Evolutionary conservation across 2,888 invertebrate genomes (phyloP), one percentile per base, ranked within the genome.

Genomic region (Syrista parreyssii): DNA sequence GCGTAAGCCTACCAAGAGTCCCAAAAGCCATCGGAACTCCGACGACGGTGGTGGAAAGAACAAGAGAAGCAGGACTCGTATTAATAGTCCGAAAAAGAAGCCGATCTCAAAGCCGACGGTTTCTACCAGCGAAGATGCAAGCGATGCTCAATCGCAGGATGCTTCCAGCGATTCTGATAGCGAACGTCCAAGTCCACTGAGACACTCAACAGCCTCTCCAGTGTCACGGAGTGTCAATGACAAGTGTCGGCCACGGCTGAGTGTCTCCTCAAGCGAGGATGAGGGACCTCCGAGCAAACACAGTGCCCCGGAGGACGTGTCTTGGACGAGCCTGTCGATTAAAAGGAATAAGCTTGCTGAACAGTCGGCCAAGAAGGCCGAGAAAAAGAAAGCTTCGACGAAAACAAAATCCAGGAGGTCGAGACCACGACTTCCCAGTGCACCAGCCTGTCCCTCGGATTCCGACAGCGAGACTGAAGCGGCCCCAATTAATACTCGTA

Each of bases 1-100:
- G 11, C 92, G 93, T 3, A 94, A 93, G 84, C 86, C 90, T 31
- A 91, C 92, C 1, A 89, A 90, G 77, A 89, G 89, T 69, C 89
- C 90, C 0, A 90, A 90, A 76, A 82, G 79, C 82, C 83, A 85
- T 33, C 82, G 87, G 32, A 83, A 87, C 30, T 79, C 87, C 6
- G 84, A 86, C 0, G 88, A 89, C 34, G 79, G 33, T 33, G 84
- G 84, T 1, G 74, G 88, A 84, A 68, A 79, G 73, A 78, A 11
- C 76, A 80, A 74, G 76, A 75, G 75, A 75, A 76, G 84, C 80
- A 76, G 83, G 40, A 72, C 78, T 6, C 75, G 78, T 6, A 6
- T 75, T 9, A 40, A 78, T n/a, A 82, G 84, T 79, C 79, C 85
- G 87, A 87, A 90, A 91, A 92, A 91, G 92, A 90, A 88, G 89